These are phyloP conservation scores for Capra hircus DNA, from an alignment of 2,113 vertebrate species.

Conservation along the genomic window DNA sequence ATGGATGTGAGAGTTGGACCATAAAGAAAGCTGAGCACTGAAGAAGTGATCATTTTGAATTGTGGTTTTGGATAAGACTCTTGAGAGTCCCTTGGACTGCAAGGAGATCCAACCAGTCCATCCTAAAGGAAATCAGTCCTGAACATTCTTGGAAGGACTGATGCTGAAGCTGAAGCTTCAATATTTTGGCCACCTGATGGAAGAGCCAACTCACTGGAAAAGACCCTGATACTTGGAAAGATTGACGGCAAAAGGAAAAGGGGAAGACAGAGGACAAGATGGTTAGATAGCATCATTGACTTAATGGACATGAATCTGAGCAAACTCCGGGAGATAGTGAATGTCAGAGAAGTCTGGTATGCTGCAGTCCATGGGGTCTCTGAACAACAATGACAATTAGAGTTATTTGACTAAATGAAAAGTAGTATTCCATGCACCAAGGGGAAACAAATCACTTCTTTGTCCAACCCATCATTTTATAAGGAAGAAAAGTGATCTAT, in stretches of 20 bases:
- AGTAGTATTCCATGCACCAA: not conserved
- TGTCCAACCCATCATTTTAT: not conserved
- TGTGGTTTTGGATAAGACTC: not conserved
- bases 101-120: not conserved
- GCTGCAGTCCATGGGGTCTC: not conserved
- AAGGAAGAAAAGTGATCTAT: not conserved
- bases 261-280: not conserved
- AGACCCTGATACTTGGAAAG: not conserved
- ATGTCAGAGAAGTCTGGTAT: not conserved
- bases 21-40: not conserved
- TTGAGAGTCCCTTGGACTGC: not conserved
- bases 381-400: not conserved
- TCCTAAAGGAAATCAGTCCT: not conserved
- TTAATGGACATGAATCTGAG: not conserved
- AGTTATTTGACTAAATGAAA: not conserved
- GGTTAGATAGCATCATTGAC: not conserved
- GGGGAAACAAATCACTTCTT: not conserved
- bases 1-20: not conserved
- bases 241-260: not conserved
- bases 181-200: not conserved
- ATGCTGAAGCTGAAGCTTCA: not conserved
- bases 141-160: not conserved
- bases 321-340: not conserved
- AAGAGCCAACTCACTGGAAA: not conserved
- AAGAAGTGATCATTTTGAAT: not conserved